Base-by-base conservation (phyloP, 2,888 invertebrate species). In the Neria commutata region DNA sequence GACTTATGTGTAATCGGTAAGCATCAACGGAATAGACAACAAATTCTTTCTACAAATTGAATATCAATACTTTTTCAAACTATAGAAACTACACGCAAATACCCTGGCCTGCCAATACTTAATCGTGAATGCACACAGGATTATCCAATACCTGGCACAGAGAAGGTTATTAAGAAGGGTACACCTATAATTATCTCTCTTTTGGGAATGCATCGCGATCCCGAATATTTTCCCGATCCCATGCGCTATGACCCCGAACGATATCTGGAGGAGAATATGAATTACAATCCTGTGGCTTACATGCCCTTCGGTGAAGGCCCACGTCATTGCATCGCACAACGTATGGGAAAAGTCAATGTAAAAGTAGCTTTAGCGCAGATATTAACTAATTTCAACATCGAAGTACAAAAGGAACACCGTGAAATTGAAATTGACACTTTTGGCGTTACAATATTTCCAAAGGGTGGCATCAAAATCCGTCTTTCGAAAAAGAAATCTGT, bases 231-330 rank as follows among this genome's bases (percentile, higher is more conserved):
- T 53, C 78, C 80, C 0, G 73, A 84, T 49, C 82, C 84, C 1
- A 61, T 80, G n/a, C 68, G 68, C 54, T 84, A 83, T 63, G 73
- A 80, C 58, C 84, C 84, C 0, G 83, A 84, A 56, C 71, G 84
- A n/a, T 84, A 80, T 67, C 60, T 67, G 0, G 75, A 78, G 1
- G 74, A 74, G 21, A 67, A 69, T 24, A 69, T 69, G 52, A 72
- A 73, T 57, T 78, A 72, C 21, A 69, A 74, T 61, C 71, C 76
- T 0, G 66, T 59, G 2, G 78, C 79, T 1, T 83, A 74, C 59
- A 71, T 81, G 67, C 83, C 83, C 10, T 83, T 83, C 61, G 83
- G 83, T 4, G 79, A 79, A 21, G 83, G 83, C 14, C 83, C 83
- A 0, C 66, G 82, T 10, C 75, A 76, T 50, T 83, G 83, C 61